Base-by-base conservation (phyloP, 2,113 vertebrate genomes). In the Osmerus mordax region DNA sequence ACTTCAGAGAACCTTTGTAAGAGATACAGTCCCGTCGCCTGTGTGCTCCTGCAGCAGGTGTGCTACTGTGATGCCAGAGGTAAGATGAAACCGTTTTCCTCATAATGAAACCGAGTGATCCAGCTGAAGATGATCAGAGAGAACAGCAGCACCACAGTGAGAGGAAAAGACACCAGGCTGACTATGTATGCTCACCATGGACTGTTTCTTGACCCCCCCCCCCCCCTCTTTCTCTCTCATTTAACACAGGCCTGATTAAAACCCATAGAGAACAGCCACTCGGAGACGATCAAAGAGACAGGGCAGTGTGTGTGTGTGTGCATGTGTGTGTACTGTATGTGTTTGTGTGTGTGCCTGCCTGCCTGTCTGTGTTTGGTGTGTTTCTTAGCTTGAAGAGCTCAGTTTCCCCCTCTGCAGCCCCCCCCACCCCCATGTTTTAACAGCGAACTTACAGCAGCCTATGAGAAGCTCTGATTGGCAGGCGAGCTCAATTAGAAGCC, bases 161-260 rank as follows among this genome's bases (percentile, higher is more conserved):
- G 16, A 58, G 16, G 15, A 70, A 32, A 72, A 73, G 77, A 54
- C 52, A 64, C 75, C 76, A 16, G 55, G 16, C 41, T 47, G 41
- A 47, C 41, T 2, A 5, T 36, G 32, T 2, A 12, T 5, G 41
- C 55, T 76, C 61, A n/a, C 61, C 28, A 36, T 61, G 70, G 54
- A 62, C 59, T 52, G 79, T 70, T 78, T 70, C 77, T 83, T 87
- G 80, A 87, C 82, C 69, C 71, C 56, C 41, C 7, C 41, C 41
- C 9, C 41, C 9, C 23, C 23, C 23, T 47, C 9, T 9, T 47
- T 83, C 72, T 83, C 76, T 73, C 56, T 58, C 65, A 21, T 85
- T 86, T 79, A 77, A 80, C 80, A 79, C 41, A 59, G 62, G 83
- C 74, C 74, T 85, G 86, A 89, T 88, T 88, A 73, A 75, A 85